Evolutionary conservation across 2,888 invertebrate species (phyloP).

Genomic region (Callinectes sapidus): DNA sequence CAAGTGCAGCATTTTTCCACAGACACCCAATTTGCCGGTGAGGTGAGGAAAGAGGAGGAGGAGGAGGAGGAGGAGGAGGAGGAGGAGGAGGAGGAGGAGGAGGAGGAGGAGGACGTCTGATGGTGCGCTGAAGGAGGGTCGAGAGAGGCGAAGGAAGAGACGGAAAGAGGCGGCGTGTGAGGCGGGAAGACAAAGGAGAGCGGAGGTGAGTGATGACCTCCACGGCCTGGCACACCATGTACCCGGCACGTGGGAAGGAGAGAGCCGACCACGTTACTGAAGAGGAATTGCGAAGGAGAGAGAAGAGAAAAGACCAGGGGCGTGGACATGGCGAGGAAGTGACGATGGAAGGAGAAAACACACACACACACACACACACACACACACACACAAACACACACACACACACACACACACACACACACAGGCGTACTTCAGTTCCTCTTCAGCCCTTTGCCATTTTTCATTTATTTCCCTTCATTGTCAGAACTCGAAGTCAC

Average conservation of each 20-base stretch:
- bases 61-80: constrained; percentile 22
- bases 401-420: constrained; percentile 16
- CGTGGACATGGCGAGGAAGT: not conserved
- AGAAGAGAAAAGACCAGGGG: not conserved
- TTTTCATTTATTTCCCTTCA: not conserved
- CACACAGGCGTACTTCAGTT: not conserved
- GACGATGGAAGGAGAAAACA: not conserved
- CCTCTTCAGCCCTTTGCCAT: not conserved
- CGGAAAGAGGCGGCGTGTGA: not conserved
- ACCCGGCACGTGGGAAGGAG: not conserved
- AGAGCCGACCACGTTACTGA: not conserved
- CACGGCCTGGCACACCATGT: no score
- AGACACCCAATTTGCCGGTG: constrained; percentile 29
- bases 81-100: constrained; percentile 8
- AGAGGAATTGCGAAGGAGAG: constrained; percentile 3
- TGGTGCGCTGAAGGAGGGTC: not conserved
- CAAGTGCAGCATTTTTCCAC: constrained; percentile 30
- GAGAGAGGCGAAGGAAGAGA: constrained; percentile 6
- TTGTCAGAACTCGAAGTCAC: not conserved
- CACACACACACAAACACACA: constrained; percentile 23
- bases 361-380: constrained; percentile 7
- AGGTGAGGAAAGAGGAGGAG: constrained; percentile 15
- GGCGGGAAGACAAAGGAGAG: not conserved
- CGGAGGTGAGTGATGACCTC: not conserved
- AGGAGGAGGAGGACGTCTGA: not conserved